These are phyloP conservation scores for Epinephelus malabaricus DNA, from an alignment of 2,797 vertebrate genomes.

Conservation along the genomic window DNA sequence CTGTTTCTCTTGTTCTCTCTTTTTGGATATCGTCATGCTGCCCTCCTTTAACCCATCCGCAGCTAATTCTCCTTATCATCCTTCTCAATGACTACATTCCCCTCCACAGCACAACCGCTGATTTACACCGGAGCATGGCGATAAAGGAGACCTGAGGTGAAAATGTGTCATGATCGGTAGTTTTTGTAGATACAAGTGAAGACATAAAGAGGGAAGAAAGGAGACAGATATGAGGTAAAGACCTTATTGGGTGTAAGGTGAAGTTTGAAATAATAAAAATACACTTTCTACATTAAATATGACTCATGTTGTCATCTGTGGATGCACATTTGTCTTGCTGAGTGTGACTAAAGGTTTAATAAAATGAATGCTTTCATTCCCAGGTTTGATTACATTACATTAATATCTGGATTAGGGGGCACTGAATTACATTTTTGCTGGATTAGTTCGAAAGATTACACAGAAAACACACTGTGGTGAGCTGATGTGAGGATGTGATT, in stretches of 20 bases:
- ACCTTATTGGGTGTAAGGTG: constrained; percentile 65
- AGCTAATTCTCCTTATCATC: constrained; percentile 26
- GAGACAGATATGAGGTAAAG: constrained; percentile 67
- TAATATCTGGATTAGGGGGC: constrained; percentile 41
- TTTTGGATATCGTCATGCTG: constrained; percentile 33
- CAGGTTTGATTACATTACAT: constrained; percentile 36
- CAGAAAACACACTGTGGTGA: constrained; percentile 36
- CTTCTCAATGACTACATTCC: constrained; percentile 23
- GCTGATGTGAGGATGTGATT: constrained; percentile 24
- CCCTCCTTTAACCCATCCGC: constrained; percentile 29
- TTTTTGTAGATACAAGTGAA: constrained; percentile 44
- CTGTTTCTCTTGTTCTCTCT: constrained; percentile 66
- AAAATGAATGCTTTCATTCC: constrained; percentile 43
- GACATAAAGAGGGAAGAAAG: constrained; percentile 44
- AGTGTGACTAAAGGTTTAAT: constrained; percentile 23
- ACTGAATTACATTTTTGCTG: constrained; percentile 26
- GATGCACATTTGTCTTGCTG: constrained; percentile 6
- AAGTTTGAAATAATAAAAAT: constrained; percentile 84
- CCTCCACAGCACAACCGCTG: constrained; percentile 27
- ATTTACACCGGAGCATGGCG: constrained; percentile 30
- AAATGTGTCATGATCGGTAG: constrained; percentile 17
- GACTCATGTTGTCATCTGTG: constrained; percentile 56
- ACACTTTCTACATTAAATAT: constrained; percentile 81
- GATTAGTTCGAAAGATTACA: constrained; percentile 46
- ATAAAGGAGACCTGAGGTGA: constrained; percentile 23